phyloP scores from a whole-genome alignment of 2,888 invertebrate genomes.

The Sisyra nigra region DNA sequence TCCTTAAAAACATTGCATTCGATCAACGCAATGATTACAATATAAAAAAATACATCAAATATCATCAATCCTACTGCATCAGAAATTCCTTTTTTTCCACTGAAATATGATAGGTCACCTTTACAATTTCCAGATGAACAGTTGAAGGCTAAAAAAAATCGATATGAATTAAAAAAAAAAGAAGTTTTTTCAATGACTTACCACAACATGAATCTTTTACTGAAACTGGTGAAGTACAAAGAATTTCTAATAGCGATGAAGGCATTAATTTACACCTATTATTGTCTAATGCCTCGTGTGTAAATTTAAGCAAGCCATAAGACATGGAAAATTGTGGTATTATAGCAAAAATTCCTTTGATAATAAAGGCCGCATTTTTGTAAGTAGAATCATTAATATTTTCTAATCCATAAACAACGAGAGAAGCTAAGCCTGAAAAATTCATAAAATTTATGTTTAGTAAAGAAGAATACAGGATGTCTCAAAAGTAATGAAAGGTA shows the following conservation, averaged over 20 bases:
- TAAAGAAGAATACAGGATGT: too few relatives aligned
- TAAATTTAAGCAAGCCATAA: conserved; percentile 1
- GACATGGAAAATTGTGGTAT: background rate
- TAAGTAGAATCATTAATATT: too few relatives aligned
- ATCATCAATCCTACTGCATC: background rate
- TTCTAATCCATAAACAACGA: too few relatives aligned
- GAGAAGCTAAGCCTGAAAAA: too few relatives aligned
- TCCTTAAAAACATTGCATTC: background rate
- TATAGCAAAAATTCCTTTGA: background rate
- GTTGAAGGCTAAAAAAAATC: conserved; percentile 1
- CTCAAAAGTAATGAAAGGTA: too few relatives aligned
- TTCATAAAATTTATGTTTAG: too few relatives aligned
- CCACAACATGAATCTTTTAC: background rate
- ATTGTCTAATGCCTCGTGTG: background rate
- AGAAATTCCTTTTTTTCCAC: background rate
- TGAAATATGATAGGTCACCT: background rate
- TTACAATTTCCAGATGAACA: background rate
- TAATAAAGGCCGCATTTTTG: background rate
- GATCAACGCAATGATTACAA: background rate
- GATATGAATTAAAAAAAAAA: background rate
- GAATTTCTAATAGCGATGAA: background rate
- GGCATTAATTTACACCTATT: background rate
- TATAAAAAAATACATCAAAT: background rate
- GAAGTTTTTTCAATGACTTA: background rate
- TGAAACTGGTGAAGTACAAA: background rate